Conservation (phyloP, 2,797 vertebrate species). For the Eospalax fontanierii region DNA sequence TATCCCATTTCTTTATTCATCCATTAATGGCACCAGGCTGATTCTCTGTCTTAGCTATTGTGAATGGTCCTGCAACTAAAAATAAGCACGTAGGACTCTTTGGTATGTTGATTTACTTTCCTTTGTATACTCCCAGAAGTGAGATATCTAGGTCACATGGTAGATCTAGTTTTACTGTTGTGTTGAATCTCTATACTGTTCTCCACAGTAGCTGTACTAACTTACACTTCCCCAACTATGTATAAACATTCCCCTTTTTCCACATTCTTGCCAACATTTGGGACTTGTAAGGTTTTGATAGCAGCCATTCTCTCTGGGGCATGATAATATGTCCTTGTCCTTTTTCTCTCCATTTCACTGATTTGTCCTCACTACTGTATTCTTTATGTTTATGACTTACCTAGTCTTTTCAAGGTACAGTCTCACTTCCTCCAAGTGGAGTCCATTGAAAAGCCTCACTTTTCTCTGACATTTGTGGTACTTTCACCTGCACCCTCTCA, state of each 20-base stretch:
- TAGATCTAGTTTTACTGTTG: neutral
- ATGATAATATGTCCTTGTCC: neutral
- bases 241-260: neutral
- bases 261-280: neutral
- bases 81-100: neutral
- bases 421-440: neutral
- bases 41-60: neutral
- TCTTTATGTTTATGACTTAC: neutral
- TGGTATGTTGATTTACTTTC: neutral
- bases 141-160: neutral
- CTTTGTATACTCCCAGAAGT: neutral
- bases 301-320: neutral
- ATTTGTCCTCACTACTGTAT: neutral
- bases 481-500: neutral
- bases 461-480: neutral
- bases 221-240: neutral
- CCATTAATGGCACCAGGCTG: neutral
- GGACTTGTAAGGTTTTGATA: neutral
- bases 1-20: neutral
- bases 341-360: neutral
- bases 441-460: neutral
- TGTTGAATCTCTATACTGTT: neutral
- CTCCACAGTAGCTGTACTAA: neutral
- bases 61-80: neutral
- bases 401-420: neutral